Base-by-base conservation (phyloP, 2,113 vertebrate genomes). In the Equus quagga region DNA sequence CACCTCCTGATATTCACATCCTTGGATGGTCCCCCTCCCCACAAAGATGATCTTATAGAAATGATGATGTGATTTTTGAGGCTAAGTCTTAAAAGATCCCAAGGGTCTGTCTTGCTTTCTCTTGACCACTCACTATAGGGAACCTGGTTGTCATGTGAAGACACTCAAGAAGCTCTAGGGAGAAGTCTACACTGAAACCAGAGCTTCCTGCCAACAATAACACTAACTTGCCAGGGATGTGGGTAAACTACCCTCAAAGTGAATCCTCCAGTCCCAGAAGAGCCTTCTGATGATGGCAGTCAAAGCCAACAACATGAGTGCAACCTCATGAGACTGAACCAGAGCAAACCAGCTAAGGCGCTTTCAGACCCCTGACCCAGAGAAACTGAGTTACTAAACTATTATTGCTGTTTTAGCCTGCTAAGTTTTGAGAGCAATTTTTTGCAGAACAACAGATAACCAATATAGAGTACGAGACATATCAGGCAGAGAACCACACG, bases 351-450 rank as follows among this genome's bases (percentile, higher is more conserved):
- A 84, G 28, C 56, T 84, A 94, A 94, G 36, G 15, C 58, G 87
- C 6, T 72, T n/a, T 5, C 14, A 76, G 24, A 51, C 62, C 33
- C 54, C 18, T 76, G 28, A 69, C 76, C 56, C 28, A 81, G 15
- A 94, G 60, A 91, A 94, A 94, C 33, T 21, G 78, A 89, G 14
- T 49, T 64, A 76, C 82, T 24, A 54, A 78, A 93, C 7, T 79
- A 14, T 19, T 88, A 81, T 5, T 92, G 51, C 12, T 95, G 31
- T 58, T 67, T 75, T 33, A 82, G 62, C 8, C 28, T 95, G 49
- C 23, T 84, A 93, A 62, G 23, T 91, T 76, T 70, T 8, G n/a
- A 18, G 51, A 87, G 54, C 51, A 85, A 73, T 67, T 8, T 79
- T 26, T 54, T 90, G 28, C 18, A 44, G 23, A 79, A 65, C 26